Conservation (phyloP, 2,888 invertebrate species). For the Polyploca ridens region DNA sequence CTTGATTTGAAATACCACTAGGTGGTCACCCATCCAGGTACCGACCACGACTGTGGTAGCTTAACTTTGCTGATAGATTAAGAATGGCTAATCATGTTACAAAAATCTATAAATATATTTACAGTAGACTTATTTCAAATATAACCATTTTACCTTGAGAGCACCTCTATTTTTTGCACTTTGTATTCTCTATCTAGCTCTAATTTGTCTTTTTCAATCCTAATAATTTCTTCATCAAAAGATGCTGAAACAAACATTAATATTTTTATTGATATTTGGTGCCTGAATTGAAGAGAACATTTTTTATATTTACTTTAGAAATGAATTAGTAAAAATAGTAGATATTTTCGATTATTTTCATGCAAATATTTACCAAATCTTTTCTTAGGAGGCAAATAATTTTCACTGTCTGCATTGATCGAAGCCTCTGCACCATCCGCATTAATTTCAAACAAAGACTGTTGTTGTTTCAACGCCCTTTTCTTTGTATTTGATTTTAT, state of each 20-base stretch:
- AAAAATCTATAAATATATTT: background rate
- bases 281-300: background rate
- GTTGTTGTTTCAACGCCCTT: conserved; percentile 35
- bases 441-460: conserved; percentile 36
- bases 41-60: too few species aligned
- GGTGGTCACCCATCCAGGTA: too few species aligned
- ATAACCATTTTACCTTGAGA: conserved; percentile 19
- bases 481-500: conserved; percentile 44
- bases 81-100: too few species aligned
- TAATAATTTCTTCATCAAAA: conserved; percentile 50
- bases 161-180: conserved; percentile 45
- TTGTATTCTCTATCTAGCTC: conserved; percentile 50
- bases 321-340: too few species aligned
- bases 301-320: too few species aligned
- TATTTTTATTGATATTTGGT: background rate
- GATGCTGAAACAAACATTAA: conserved; percentile 15
- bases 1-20: too few species aligned
- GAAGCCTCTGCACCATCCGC: conserved; percentile 31
- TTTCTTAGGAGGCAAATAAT: conserved; percentile 28
- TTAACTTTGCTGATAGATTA: too few species aligned
- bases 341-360: background rate
- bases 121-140: background rate
- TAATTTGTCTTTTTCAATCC: conserved; percentile 48
- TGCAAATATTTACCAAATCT: conserved; percentile 26
- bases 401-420: conserved; percentile 31